Evolutionary conservation across 2,113 vertebrate species (phyloP), one percentile per base, ranked within the genome.

Genomic region (Butastur rufipennis): DNA sequence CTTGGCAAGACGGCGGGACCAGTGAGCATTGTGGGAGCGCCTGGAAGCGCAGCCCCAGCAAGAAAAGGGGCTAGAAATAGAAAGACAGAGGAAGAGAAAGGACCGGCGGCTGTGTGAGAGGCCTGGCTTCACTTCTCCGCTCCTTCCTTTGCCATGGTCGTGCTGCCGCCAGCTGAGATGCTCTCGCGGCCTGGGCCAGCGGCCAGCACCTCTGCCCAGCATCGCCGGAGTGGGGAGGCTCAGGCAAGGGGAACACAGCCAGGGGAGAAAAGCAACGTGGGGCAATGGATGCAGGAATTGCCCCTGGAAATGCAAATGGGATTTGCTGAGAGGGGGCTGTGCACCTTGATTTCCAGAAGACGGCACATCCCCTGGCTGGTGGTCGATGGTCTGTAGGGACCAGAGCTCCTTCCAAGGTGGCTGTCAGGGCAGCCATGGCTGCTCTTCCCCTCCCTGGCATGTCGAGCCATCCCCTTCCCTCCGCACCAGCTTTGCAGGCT

Each of bases 1-100:
- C 66, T 92, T 97, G 96, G 95, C 95, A 94, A 95, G 81, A 43
- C 4, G 1, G 55, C 0, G 1, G 43, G 61, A 59, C 95, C 93
- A 11, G 87, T 26, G 8, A 92, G 95, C 78, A 45, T 83, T 96
- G 87, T 94, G 91, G 96, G 95, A 97, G 86, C 0, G 92, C 95
- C 77, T 95, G 97, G 93, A 95, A 96, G 86, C 26, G 6, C 74
- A 89, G 81, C 48, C 58, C 52, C 79, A 25, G 80, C 83, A 68
- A 91, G 80, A 11, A 68, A 48, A 91, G 18, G 53, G 63, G 55
- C 67, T 95, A 52, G 89, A 93, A 97, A 97, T 94, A 96, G 94
- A 94, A 96, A 88, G 42, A 10, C 43, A 36, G 71, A 92, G 75
- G 88, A 90, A 95, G 79, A 75, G 65, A 91, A 80, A 85, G 65